Evolutionary conservation across 2,888 invertebrate species (phyloP), one percentile per base, ranked within the genome.

Genomic region (Sarcophaga caerulescens): DNA sequence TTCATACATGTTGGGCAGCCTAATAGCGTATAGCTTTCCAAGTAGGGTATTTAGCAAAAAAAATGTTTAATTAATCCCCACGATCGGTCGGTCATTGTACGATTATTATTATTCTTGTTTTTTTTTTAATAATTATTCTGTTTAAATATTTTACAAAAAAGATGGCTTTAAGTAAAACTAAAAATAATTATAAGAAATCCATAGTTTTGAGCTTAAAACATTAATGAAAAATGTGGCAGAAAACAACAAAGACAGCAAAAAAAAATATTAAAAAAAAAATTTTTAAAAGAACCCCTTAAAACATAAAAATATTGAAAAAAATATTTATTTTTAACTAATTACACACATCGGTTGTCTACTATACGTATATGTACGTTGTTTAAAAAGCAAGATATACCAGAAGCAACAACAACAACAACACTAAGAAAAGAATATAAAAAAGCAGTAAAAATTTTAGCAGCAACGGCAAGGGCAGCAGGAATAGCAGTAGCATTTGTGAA

Each of bases 301-400:
- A 63, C 52, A 62, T 19, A 66, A n/a, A 71, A 66, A 66, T 11
- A 17, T 44, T 17, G 25, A 59, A 10, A 52, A 68, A 60, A 68
- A 23, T 6, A 60, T 52, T 52, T 45, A 79, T 45, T 66, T 60
- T 82, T 60, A 80, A 83, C 77, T 83, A 84, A 84, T 83, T 83
- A 86, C 80, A 81, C 65, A 74, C 76, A 78, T 78, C 80, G 74
- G 81, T 78, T 85, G 83, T 81, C 65, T 68, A 57, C 25, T 25
- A 25, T 25, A 25, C 4, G 25, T 71, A 65, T n/a, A n/a, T n/a
- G n/a, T n/a, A n/a, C 6, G 45, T 62, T 77, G 59, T 47, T 17
- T 25, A 12, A 25, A 65, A 25, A 3, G n/a, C 19, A 44, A 66
- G 44, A 63, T 63, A 3, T 66, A 60, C n/a, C 44, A 66, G n/a